phyloP scores from a whole-genome alignment of 1,140 invertebrate species.

The Drosophila nebulosa region DNA sequence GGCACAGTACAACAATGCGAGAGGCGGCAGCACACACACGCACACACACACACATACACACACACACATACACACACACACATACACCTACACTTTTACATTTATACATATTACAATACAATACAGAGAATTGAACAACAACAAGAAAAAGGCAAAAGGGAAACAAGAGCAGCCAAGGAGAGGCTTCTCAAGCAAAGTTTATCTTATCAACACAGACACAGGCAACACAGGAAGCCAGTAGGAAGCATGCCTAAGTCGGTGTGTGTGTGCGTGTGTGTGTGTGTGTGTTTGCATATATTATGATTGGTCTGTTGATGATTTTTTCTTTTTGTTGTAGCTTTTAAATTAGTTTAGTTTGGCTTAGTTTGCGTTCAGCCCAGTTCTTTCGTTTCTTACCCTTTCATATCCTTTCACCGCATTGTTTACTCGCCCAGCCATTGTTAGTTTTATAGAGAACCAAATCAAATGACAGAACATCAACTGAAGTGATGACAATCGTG shows the following conservation, averaged over 20 bases:
- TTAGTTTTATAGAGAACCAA: too few relatives aligned
- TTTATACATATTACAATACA: slow-evolving; percentile 26
- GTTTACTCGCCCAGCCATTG: background rate
- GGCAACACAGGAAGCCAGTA: background rate
- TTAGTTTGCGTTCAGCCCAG: background rate
- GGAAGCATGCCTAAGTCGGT: background rate
- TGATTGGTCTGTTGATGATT: background rate
- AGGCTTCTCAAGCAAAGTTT: slow-evolving; percentile 43
- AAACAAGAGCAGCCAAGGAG: background rate
- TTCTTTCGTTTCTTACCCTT: background rate
- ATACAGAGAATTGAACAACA: slow-evolving; percentile 20
- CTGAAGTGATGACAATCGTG: too few relatives aligned
- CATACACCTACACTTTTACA: slow-evolving; percentile 21
- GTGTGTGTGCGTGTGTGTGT: background rate
- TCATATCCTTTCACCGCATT: background rate
- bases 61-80: slow-evolving; percentile 35
- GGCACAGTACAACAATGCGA: slow-evolving; percentile 65
- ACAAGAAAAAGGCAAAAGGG: background rate
- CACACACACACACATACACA: slow-evolving; percentile 33
- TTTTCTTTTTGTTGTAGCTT: background rate
- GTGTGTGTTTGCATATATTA: slow-evolving; percentile 25
- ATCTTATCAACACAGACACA: slow-evolving; percentile 61
- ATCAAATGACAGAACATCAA: too few relatives aligned
- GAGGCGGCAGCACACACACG: slow-evolving; percentile 23
- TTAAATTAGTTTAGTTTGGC: background rate